A percentile compares a stretch with the other conserved stretches of the same genome.
Evolutionary conservation across 2,888 invertebrate species (phyloP).

Genomic region (Harmothoe impar): DNA sequence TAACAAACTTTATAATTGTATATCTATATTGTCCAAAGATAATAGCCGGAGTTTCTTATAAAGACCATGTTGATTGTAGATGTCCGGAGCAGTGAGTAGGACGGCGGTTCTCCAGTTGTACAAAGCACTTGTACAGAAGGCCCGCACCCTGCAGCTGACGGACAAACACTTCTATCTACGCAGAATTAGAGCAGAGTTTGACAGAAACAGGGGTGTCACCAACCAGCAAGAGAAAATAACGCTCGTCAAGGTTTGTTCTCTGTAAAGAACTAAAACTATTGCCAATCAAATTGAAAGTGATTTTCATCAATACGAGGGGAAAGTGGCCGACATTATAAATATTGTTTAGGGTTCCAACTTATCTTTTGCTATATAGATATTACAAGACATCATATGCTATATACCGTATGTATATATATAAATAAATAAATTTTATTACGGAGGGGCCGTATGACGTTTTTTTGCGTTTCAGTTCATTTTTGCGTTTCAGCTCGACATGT

Average conservation of each 20-base stretch:
- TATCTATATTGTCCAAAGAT: no score
- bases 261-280: background rate
- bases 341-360: background rate
- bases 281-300: background rate
- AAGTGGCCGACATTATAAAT: background rate
- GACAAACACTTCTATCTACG: background rate
- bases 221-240: background rate
- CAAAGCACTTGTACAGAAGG: background rate
- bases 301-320: background rate
- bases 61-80: no score
- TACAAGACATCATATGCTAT: background rate
- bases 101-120: background rate
- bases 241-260: background rate
- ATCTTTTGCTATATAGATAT: background rate
- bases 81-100: background rate
- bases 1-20: no score
- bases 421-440: no score
- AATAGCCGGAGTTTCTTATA: no score
- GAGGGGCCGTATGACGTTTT: no score
- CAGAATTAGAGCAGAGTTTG: slow-evolving; percentile 22
- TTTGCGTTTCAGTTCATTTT: no score
- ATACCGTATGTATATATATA: background rate
- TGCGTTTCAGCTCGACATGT: no score
- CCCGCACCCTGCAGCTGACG: slow-evolving; percentile 9
- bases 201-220: background rate